A percentile compares a stretch with the other conserved stretches of the same genome.
These are phyloP conservation scores for Drosophila neotestacea DNA, from an alignment of 2,888 invertebrate species.

Conservation along the genomic window DNA sequence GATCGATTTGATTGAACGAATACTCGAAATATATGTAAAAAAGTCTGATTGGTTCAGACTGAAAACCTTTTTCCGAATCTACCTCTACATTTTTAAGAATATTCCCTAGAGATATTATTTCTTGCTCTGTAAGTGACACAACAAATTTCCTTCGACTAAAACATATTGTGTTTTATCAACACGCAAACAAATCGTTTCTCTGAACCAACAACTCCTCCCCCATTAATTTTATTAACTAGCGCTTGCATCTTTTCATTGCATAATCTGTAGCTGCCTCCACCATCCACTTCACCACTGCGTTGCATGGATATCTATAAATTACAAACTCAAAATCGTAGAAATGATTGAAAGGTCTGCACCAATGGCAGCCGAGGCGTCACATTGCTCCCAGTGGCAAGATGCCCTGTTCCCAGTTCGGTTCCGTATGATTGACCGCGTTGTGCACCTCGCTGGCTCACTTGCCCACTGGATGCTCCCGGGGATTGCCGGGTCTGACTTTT, in stretches of 20 bases:
- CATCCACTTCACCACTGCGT: constrained; percentile 3
- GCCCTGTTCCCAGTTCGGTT: constrained; percentile 9
- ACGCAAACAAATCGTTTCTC: constrained; percentile 58
- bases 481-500: constrained; percentile 77
- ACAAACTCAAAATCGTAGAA: constrained; percentile 65
- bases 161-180: constrained; percentile 37
- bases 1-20: no score
- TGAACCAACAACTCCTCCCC: constrained; percentile 4
- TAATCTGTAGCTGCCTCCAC: constrained; percentile 69
- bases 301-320: constrained; percentile 59
- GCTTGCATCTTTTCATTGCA: constrained; percentile 72
- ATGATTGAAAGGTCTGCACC: constrained; percentile 70
- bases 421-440: constrained; percentile 70
- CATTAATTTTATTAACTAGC: constrained; percentile 75
- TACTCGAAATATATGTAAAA: no score
- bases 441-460: constrained; percentile 58
- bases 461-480: constrained; percentile 68
- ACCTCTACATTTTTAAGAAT: no score
- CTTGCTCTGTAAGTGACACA: constrained; percentile 6
- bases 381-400: constrained; percentile 17
- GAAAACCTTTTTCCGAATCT: no score
- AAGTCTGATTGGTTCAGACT: no score
- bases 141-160: constrained; percentile 9
- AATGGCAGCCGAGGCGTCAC: constrained; percentile 19
- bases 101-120: background rate